Conservation (phyloP, 2,797 vertebrate genomes). For the Erethizon dorsatum region DNA sequence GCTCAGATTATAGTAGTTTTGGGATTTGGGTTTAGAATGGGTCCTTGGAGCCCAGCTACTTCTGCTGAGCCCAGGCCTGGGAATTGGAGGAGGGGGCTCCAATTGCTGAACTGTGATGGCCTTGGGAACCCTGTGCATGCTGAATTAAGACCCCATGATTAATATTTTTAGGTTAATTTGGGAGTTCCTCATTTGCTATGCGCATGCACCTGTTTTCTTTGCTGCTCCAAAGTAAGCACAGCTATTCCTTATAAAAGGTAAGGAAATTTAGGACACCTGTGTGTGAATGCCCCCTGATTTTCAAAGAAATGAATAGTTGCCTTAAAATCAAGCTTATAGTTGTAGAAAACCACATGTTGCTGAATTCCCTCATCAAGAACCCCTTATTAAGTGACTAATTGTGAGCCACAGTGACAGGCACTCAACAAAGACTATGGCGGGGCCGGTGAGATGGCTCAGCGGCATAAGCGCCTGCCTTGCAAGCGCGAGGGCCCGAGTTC, state of each 20-base stretch:
- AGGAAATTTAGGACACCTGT: conserved; percentile 77
- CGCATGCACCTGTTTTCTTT: conserved; percentile 52
- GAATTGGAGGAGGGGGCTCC: too few relatives aligned
- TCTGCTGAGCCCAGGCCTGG: background rate
- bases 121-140: too few relatives aligned
- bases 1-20: background rate
- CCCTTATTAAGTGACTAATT: conserved; percentile 70
- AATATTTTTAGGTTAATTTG: conserved; percentile 13
- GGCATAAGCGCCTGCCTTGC: too few relatives aligned
- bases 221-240: conserved; percentile 28
- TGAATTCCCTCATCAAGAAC: conserved; percentile 62
- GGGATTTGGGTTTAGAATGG: background rate
- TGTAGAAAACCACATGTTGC: conserved; percentile 69
- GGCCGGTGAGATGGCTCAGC: too few relatives aligned
- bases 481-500: too few relatives aligned
- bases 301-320: conserved; percentile 75
- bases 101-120: background rate
- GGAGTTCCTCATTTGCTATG: background rate
- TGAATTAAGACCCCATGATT: background rate
- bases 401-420: conserved; percentile 32
- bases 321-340: conserved; percentile 72
- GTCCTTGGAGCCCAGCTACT: background rate
- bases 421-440: background rate
- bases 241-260: conserved; percentile 35
- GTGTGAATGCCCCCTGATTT: conserved; percentile 77